Evolutionary conservation across 2,797 vertebrate species (phyloP).

Genomic region (Alca torda): DNA sequence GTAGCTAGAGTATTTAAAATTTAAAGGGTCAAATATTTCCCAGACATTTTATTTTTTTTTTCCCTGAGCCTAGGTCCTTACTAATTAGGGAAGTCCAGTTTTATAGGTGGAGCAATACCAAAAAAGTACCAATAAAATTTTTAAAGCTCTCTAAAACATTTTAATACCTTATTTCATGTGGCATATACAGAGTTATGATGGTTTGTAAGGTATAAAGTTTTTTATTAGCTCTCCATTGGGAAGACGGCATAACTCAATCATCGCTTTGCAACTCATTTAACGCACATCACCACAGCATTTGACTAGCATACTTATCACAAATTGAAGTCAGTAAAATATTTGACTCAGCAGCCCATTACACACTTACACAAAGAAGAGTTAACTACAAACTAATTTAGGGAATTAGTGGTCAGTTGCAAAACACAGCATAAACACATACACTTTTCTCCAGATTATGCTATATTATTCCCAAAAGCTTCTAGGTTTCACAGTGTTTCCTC

Average conservation of each 20-base stretch:
- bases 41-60: not conserved
- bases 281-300: conserved; percentile 12
- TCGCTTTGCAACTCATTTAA: conserved; percentile 51
- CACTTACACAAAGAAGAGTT: conserved; percentile 26
- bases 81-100: conserved; percentile 58
- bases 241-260: conserved; percentile 29
- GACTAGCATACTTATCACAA: conserved; percentile 3
- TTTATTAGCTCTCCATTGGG: conserved; percentile 49
- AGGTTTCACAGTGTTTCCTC: not conserved
- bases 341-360: conserved; percentile 9
- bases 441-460: not conserved
- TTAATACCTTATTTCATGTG: conserved; percentile 62
- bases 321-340: conserved; percentile 37
- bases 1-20: not conserved
- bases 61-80: not conserved
- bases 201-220: conserved; percentile 54
- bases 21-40: conserved; percentile 8
- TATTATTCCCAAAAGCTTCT: not conserved
- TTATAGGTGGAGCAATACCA: conserved; percentile 45
- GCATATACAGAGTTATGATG: conserved; percentile 53
- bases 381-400: conserved; percentile 31
- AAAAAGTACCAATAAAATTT: conserved; percentile 53
- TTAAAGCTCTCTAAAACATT: conserved; percentile 64
- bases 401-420: conserved; percentile 31
- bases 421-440: not conserved